These are phyloP conservation scores for Popillia japonica DNA, from an alignment of 1,140 invertebrate species.

Conservation along the genomic window DNA sequence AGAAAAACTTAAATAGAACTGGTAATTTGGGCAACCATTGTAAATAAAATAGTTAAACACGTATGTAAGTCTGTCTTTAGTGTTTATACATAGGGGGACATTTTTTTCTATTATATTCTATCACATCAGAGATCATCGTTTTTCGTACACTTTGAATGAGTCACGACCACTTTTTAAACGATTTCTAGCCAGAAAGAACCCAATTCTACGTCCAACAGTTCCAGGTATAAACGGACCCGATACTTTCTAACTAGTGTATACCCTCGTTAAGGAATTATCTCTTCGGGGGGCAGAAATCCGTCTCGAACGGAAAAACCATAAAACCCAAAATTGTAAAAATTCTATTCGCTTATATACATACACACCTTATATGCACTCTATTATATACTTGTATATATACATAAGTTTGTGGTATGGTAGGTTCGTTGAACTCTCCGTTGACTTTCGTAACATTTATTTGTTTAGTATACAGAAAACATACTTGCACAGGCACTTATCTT, in stretches of 20 bases:
- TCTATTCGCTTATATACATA: slow-evolving; percentile 1
- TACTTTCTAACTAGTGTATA: neutral
- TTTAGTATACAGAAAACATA: slow-evolving; percentile 39
- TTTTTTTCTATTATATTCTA: too few relatives aligned
- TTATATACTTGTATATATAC: neutral
- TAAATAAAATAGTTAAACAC: too few relatives aligned
- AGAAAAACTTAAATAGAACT: too few relatives aligned
- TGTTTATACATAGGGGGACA: too few relatives aligned
- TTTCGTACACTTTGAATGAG: too few relatives aligned
- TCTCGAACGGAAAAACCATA: neutral
- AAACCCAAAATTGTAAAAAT: slow-evolving; percentile 17
- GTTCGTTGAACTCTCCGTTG: slow-evolving; percentile 29
- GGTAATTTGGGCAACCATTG: too few relatives aligned
- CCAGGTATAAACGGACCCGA: neutral
- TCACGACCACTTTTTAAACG: too few relatives aligned
- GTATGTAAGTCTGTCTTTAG: too few relatives aligned
- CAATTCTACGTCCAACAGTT: too few relatives aligned
- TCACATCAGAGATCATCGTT: too few relatives aligned
- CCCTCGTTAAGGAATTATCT: neutral
- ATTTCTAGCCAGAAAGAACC: too few relatives aligned
- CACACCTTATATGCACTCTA: too few relatives aligned
- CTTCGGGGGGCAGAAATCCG: neutral
- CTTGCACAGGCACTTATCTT: slow-evolving; percentile 36
- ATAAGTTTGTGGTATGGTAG: slow-evolving; percentile 12
- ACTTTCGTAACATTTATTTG: slow-evolving; percentile 38